These are phyloP conservation scores for Sinohyriopsis cumingii DNA, from an alignment of 2,888 invertebrate genomes.

Conservation along the genomic window DNA sequence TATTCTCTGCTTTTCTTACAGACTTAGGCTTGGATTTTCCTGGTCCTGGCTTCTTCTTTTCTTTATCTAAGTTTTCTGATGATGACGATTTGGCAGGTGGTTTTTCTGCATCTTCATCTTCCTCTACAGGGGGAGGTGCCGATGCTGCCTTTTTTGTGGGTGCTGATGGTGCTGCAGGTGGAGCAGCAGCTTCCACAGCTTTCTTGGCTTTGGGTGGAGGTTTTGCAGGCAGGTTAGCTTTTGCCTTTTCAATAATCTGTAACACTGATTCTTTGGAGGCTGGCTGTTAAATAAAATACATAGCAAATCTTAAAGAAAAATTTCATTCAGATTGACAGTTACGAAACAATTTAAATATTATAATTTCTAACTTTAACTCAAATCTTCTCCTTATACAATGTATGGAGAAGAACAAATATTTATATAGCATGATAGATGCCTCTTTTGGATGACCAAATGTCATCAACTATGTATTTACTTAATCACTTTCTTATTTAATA, in stretches of 20 bases:
- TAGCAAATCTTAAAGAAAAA: background rate
- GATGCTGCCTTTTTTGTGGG: conserved; percentile 30
- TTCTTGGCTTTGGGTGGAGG: conserved; percentile 49
- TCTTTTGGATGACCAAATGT: too few relatives aligned
- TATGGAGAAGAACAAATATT: background rate
- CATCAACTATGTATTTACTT: too few relatives aligned
- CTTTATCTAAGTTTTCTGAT: conserved; percentile 33
- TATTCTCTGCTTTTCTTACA: conserved; percentile 22
- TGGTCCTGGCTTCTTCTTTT: conserved; percentile 26
- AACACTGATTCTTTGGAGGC: conserved; percentile 77
- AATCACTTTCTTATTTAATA: too few relatives aligned
- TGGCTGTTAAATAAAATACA: conserved; percentile 62
- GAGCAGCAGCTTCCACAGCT: conserved; percentile 40
- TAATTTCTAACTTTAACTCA: background rate
- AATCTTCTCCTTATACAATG: too few relatives aligned
- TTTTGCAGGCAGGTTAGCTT: conserved; percentile 87
- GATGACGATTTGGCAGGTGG: conserved; percentile 38
- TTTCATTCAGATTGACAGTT: background rate
- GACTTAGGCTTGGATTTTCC: conserved; percentile 42
- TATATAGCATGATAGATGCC: background rate
- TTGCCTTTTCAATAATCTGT: conserved; percentile 87
- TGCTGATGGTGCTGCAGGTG: conserved; percentile 16
- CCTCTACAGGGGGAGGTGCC: conserved; percentile 25
- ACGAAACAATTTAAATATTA: background rate
- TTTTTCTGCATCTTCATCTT: conserved; percentile 43